Base-by-base conservation (phyloP, 2,797 vertebrate species). In the Chloroceryle amazona region DNA sequence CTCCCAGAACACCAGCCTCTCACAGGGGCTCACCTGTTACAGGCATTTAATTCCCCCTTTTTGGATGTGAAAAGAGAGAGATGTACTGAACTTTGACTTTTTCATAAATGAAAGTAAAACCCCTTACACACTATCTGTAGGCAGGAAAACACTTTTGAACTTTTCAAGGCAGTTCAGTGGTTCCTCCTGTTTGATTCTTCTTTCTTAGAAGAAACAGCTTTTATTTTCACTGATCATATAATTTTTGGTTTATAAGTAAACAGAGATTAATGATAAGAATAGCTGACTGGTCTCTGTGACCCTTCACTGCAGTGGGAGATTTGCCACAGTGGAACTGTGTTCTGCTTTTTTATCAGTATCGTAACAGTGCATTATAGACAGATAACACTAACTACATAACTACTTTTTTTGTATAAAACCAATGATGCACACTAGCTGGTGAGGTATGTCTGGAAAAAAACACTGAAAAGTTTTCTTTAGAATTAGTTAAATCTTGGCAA, bases 21-120 rank as follows among this genome's bases (percentile, higher is more conserved):
- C 58, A 39, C 1, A 1, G 15, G 5, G 9, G 6, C 31, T 80
- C 0, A 0, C 23, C 49, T 6, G 1, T 26, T 46, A 13, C 0
- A 25, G 35, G 7, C n/a, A 35, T 57, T 44, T 52, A 57, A 33
- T 81, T 82, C 42, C 23, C 4, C 29, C 39, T 81, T 37, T 78
- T 80, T 68, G 78, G 31, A 68, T 49, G 31, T 29, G 28, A 82
- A 89, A 52, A 35, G 25, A 44, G 15, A 7, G 15, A 7, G 11
- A 71, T 13, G 16, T 72, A 72, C 4, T 16, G 22, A 35, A 42
- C 20, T 63, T 33, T 23, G 9, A 44, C n/a, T 17, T 49, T 55
- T 47, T 63, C 4, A 15, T 21, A 86, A 42, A 71, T 15, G 3
- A 67, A 92, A 78, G 29, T 47, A 85, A 81, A 90, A 7, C 3